Percentiles rank a stretch among this genome's conserved stretches.
Conservation (phyloP, 1,140 invertebrate species). For the Scaptomyza hsui region DNA sequence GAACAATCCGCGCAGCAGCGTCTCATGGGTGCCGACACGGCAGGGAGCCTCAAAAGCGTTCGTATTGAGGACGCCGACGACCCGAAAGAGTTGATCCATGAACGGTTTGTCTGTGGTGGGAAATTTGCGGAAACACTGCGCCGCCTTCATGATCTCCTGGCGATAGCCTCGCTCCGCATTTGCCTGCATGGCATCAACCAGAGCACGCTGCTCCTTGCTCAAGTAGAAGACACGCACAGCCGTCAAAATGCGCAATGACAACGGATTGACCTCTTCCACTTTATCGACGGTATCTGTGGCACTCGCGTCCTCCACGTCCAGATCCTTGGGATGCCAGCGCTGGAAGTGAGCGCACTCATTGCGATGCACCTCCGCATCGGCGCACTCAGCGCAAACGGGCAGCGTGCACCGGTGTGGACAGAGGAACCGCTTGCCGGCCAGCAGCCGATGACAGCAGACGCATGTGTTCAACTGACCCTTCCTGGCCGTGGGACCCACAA, state of each 20-base stretch:
- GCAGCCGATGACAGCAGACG: slow-evolving; percentile 69
- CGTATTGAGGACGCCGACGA: slow-evolving; percentile 88
- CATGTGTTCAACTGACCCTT: slow-evolving; percentile 79
- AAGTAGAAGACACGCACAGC: slow-evolving; percentile 86
- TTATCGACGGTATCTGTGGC: not conserved
- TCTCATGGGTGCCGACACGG: slow-evolving; percentile 84
- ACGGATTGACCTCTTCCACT: slow-evolving; percentile 83
- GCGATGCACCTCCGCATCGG: slow-evolving; percentile 85
- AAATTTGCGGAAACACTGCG: slow-evolving; percentile 86
- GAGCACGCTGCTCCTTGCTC: slow-evolving; percentile 85
- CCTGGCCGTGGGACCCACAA: slow-evolving; percentile 86
- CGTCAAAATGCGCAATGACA: slow-evolving; percentile 85
- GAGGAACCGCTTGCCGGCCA: slow-evolving; percentile 83
- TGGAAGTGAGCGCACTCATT: slow-evolving; percentile 87
- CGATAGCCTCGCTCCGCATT: slow-evolving; percentile 85
- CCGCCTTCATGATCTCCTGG: slow-evolving; percentile 86
- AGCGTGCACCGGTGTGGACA: slow-evolving; percentile 84
- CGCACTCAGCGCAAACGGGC: slow-evolving; percentile 85
- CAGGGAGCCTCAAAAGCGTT: slow-evolving; percentile 89
- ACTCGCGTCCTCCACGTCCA: slow-evolving; percentile 1
- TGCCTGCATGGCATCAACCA: slow-evolving; percentile 86
- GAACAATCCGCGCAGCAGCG: slow-evolving; percentile 89
- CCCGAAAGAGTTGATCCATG: slow-evolving; percentile 77
- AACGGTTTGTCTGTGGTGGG: slow-evolving; percentile 84
- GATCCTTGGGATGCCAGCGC: slow-evolving; percentile 85